Base-by-base conservation (phyloP, 2,888 invertebrate genomes). In the Ophion costatus region DNA sequence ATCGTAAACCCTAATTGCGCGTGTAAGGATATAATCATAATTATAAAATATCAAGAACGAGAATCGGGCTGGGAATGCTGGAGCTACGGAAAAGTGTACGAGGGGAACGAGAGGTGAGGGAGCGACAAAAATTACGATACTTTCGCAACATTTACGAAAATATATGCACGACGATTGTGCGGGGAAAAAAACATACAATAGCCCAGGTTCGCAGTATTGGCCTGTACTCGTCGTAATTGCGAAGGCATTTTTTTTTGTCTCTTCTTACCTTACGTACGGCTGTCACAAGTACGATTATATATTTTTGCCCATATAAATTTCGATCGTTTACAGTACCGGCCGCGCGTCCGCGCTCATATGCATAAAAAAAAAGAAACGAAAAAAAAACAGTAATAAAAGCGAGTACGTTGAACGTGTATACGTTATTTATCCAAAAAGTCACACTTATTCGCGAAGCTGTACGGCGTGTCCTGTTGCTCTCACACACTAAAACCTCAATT, bases 401-500 rank as follows among this genome's bases (percentile, higher is more conserved):
- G 51, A 17, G 17, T 17, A 51, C 51, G 51, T 51, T 51, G 51
- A 51, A 17, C 51, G 51, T 51, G 51, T 51, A 51, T 51, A 17
- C 51, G 17, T 51, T 57, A 67, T 76, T 38, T 24, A 67, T 67
- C n/a, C 76, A 20, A 57, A 66, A 42, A 67, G n/a, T 67, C 22
- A 57, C 20, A 24, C 38, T 67, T 38, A 6, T 64, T 75, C 56
- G 17, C 38, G n/a, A n/a, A 38, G 66, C 33, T 57, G n/a, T 24
- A 66, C 24, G 11, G 33, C 57, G 63, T 14, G n/a, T 29, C 67
- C 69, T 33, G 69, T 56, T 9, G 61, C 20, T 38, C 38, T 24
- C 33, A 51, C 38, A 45, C 33, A 80, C 73, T 82, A 78, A 82
- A 78, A 51, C 73, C 73, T 67, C 78, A 69, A 82, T 78, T 82